Evolutionary conservation across 64 coral and sea anemone species (phyloP).

Genomic region (Acropora tenuis): DNA sequence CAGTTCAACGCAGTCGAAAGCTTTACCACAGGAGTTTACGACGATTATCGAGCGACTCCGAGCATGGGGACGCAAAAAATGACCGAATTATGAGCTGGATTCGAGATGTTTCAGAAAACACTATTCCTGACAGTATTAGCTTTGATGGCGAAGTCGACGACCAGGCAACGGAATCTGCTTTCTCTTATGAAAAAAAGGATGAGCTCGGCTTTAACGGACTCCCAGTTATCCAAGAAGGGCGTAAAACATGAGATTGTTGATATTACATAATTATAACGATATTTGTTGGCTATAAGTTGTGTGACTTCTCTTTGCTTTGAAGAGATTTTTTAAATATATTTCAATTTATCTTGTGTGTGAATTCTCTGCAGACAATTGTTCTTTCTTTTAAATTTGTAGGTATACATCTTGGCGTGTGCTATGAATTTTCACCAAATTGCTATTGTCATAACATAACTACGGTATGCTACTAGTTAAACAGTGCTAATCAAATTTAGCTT

Average conservation of each 20-base stretch:
- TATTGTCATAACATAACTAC: too few species aligned
- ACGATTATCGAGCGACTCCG: conserved; percentile 10
- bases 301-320: too few species aligned
- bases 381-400: too few species aligned
- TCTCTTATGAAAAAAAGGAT: conserved; percentile 11
- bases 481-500: too few species aligned
- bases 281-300: too few species aligned
- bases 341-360: too few species aligned
- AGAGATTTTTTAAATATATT: too few species aligned
- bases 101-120: conserved; percentile 33
- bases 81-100: conserved; percentile 41
- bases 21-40: conserved; percentile 6
- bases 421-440: too few species aligned
- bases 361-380: too few species aligned
- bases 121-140: background rate
- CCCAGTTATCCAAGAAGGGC: conserved; percentile 26
- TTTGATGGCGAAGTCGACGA: conserved; percentile 12
- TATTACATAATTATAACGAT: too few species aligned
- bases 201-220: conserved; percentile 8
- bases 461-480: too few species aligned
- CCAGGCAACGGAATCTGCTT: background rate
- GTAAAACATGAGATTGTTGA: conserved; percentile 1
- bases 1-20: conserved; percentile 1
- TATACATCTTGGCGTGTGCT: too few species aligned
- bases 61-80: conserved; percentile 13